Evolutionary conservation across 2,888 invertebrate genomes (phyloP).

Genomic region (Phania funesta): DNA sequence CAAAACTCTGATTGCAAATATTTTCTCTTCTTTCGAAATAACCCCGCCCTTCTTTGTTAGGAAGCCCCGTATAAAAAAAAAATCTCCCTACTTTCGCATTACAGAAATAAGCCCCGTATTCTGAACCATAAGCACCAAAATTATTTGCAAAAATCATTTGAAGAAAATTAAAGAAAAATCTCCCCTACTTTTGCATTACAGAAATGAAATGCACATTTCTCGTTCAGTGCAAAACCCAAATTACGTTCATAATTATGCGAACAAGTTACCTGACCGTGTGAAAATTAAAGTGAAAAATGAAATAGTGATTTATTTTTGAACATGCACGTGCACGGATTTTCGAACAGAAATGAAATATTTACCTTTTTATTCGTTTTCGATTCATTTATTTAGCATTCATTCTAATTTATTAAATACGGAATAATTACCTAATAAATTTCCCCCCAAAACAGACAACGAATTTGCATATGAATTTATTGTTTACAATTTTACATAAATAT

Average conservation of each 20-base stretch:
- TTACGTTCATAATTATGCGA: background rate
- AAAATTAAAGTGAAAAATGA: background rate
- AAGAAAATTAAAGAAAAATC: too few species aligned
- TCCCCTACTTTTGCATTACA: too few species aligned
- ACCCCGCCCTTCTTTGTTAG: too few species aligned
- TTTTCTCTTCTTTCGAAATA: too few species aligned
- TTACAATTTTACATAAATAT: conserved; percentile 25
- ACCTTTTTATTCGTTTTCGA: background rate
- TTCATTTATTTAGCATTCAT: conserved; percentile 1
- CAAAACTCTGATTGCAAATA: too few species aligned
- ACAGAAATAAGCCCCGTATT: too few species aligned
- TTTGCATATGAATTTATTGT: conserved; percentile 43
- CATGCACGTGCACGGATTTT: too few species aligned
- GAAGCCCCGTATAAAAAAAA: too few species aligned
- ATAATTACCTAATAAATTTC: conserved; percentile 54
- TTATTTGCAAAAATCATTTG: too few species aligned
- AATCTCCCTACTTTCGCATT: too few species aligned
- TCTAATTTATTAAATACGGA: conserved; percentile 49
- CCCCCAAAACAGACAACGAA: conserved; percentile 30
- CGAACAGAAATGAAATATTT: background rate
- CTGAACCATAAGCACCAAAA: too few species aligned
- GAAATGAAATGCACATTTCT: background rate
- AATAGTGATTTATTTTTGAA: conserved; percentile 51
- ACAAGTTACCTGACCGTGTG: background rate
- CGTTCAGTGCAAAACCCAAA: conserved; percentile 11